Evolutionary conservation across 2,113 vertebrate genomes (phyloP).

Genomic region (Tamias sibiricus): DNA sequence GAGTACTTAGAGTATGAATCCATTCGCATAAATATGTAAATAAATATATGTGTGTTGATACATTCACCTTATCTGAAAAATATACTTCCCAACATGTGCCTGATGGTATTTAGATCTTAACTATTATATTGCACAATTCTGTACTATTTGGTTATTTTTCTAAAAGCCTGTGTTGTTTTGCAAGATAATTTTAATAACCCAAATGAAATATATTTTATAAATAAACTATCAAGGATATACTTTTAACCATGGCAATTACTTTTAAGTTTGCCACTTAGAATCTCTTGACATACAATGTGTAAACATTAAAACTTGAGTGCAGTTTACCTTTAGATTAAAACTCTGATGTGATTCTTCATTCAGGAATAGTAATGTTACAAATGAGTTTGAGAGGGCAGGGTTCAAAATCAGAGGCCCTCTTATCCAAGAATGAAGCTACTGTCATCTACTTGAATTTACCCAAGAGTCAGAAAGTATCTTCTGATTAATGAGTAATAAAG

Average conservation of each 20-base stretch:
- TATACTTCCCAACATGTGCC: not conserved
- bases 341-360: not conserved
- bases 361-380: not conserved
- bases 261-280: slow-evolving; percentile 10
- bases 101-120: not conserved
- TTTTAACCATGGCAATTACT: not conserved
- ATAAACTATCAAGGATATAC: slow-evolving; percentile 6
- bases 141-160: not conserved
- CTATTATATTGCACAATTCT: not conserved
- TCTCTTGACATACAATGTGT: not conserved
- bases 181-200: not conserved
- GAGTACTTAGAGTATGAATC: not conserved
- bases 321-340: slow-evolving; percentile 8
- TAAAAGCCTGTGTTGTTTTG: not conserved
- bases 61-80: not conserved
- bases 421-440: not conserved
- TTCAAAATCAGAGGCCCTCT: not conserved
- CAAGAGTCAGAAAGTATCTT: not conserved
- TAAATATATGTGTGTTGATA: not conserved
- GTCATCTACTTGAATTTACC: not conserved
- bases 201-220: not conserved
- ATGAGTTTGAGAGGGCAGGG: not conserved
- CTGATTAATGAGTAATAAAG: not conserved
- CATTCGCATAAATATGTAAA: not conserved
- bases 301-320: not conserved